Evolutionary conservation across 2,888 invertebrate species (phyloP), one percentile per base, ranked within the genome.

Genomic region (Halictus quadricinctus): DNA sequence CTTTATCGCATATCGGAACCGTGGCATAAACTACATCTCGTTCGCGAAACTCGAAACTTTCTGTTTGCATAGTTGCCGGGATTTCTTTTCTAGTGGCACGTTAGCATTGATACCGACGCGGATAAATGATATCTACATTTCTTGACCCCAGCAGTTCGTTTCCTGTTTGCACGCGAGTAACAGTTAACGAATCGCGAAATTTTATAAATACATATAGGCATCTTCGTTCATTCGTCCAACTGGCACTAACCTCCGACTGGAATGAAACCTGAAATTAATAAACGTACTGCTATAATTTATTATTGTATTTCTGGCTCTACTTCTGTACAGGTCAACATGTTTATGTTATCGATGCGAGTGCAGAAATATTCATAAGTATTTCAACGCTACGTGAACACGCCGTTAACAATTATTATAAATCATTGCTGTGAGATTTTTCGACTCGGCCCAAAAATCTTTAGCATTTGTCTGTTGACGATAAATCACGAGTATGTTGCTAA

Each of bases 41-140:
- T 78, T 79, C 81, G 64, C 66, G 76, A 85, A 77, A 78, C 79
- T 79, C 69, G 36, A 75, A 75, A 77, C 76, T 66, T 58, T 76
- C 73, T 74, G 73, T 82, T 85, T 54, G 80, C 80, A 84, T 58
- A 75, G 74, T 64, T 50, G 18, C 48, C 21, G 6, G 18, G 29
- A 79, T 54, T 76, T 36, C 36, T 36, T 83, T 84, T 77, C 54
- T 72, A 60, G 48, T 43, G 12, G 41, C 75, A 36, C 15, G 70
- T 75, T 76, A 41, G 76, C 58, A 41, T 80, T 46, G 80, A 84
- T 84, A 84, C 76, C 50, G 50, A 36, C 76, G 29, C 48, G 25
- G 84, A 85, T 85, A 85, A 85, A 85, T 66, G 64, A 76, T 84
- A 79, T 73, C 84, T 15, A 18, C 76, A 18, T 79, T 72, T 64